Evolutionary conservation across 2,888 invertebrate species (phyloP).

Genomic region (Xanthorhoe spadicearia): DNA sequence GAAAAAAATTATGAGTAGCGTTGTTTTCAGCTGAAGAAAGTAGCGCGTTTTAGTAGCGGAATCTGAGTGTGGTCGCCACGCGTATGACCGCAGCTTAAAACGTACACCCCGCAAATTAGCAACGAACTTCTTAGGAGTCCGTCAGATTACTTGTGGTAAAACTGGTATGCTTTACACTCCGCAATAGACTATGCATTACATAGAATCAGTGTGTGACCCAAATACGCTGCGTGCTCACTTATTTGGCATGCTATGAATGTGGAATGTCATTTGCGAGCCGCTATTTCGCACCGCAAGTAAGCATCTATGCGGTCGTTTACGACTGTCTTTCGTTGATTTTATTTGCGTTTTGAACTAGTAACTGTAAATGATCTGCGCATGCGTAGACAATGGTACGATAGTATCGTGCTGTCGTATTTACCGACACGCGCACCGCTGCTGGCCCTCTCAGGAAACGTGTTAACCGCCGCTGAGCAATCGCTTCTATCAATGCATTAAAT

Average conservation of each 20-base stretch:
- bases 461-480: slow-evolving; percentile 53
- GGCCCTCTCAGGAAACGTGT: slow-evolving; percentile 52
- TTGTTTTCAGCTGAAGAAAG: slow-evolving; percentile 27
- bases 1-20: not conserved
- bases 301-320: slow-evolving; percentile 62
- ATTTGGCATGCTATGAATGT: slow-evolving; percentile 71
- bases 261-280: slow-evolving; percentile 75
- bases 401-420: slow-evolving; percentile 57
- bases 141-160: slow-evolving; percentile 77
- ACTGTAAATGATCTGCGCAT: slow-evolving; percentile 58
- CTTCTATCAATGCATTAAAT: slow-evolving; percentile 63
- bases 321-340: slow-evolving; percentile 63
- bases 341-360: slow-evolving; percentile 62
- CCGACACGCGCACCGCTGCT: slow-evolving; percentile 49
- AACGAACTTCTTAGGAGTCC: slow-evolving; percentile 65
- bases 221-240: slow-evolving; percentile 65
- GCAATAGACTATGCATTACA: slow-evolving; percentile 64
- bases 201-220: slow-evolving; percentile 76
- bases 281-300: slow-evolving; percentile 73
- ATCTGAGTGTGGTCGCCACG: slow-evolving; percentile 69
- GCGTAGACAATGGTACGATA: slow-evolving; percentile 48
- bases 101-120: slow-evolving; percentile 77
- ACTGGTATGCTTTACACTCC: slow-evolving; percentile 61
- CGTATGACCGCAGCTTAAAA: slow-evolving; percentile 75
- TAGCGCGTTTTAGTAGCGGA: slow-evolving; percentile 62